phyloP scores from a whole-genome alignment of 2,797 vertebrate species.

The Onychomys torridus region DNA sequence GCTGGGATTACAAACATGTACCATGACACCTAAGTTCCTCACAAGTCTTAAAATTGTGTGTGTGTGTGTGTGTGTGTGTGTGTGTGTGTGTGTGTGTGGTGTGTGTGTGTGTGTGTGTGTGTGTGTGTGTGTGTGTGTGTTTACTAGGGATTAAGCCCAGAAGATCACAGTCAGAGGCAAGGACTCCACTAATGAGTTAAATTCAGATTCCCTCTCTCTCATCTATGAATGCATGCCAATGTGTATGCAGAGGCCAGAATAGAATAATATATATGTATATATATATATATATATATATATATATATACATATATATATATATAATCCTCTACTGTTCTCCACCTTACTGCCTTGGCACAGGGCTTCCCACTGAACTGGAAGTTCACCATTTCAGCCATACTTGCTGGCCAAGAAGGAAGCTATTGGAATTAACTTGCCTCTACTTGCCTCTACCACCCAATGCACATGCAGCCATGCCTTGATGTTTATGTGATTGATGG shows the following conservation, averaged over 20 bases:
- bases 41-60: background rate
- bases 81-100: background rate
- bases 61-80: background rate
- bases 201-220: background rate
- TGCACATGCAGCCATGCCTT: background rate
- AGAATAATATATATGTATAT: too few species aligned
- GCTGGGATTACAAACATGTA: background rate
- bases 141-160: background rate
- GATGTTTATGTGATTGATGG: background rate
- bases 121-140: background rate
- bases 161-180: background rate
- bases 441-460: background rate
- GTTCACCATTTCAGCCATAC: background rate
- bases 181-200: background rate
- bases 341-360: background rate
- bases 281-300: too few species aligned
- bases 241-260: background rate
- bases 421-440: background rate
- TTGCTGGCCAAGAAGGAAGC: background rate
- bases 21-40: background rate
- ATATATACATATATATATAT: too few species aligned
- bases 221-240: background rate
- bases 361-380: background rate
- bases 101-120: background rate
- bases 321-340: background rate